Conservation (phyloP, 2,888 invertebrate species). For the Folsomia manolachei region DNA sequence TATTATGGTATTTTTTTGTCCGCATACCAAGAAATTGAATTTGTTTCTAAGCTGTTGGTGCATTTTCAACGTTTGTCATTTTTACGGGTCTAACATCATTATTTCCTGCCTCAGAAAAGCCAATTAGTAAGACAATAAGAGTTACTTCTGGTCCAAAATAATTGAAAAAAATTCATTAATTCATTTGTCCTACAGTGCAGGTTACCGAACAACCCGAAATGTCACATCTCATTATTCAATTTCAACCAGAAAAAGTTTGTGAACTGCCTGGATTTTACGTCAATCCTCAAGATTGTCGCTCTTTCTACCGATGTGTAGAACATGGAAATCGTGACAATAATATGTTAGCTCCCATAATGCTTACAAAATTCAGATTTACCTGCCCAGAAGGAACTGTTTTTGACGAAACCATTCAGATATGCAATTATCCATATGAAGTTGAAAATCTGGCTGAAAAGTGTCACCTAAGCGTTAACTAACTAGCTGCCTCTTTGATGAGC, state of each 20-base stretch:
- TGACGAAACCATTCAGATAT: constrained; percentile 35
- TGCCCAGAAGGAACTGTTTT: constrained; percentile 40
- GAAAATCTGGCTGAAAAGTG: no score
- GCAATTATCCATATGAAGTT: constrained; percentile 36
- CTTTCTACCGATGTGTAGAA: constrained; percentile 42
- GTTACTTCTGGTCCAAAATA: no score
- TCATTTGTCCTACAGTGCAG: no score
- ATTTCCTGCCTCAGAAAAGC: neutral
- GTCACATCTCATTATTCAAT: no score
- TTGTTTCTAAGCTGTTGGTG: neutral
- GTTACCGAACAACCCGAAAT: no score
- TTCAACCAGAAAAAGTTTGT: neutral
- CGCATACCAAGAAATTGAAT: no score
- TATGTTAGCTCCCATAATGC: no score
- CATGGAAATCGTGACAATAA: constrained; percentile 17
- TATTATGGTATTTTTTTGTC: no score
- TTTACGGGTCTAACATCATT: neutral
- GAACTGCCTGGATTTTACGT: constrained; percentile 35
- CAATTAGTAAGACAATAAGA: neutral
- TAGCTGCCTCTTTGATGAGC: no score
- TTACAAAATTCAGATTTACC: constrained; percentile 23
- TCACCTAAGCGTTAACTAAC: no score
- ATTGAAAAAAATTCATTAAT: no score
- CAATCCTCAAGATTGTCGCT: constrained; percentile 32
- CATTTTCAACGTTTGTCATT: neutral